These are phyloP conservation scores for Chaetodon trifasciatus DNA, from an alignment of 2,797 vertebrate species.

Conservation along the genomic window DNA sequence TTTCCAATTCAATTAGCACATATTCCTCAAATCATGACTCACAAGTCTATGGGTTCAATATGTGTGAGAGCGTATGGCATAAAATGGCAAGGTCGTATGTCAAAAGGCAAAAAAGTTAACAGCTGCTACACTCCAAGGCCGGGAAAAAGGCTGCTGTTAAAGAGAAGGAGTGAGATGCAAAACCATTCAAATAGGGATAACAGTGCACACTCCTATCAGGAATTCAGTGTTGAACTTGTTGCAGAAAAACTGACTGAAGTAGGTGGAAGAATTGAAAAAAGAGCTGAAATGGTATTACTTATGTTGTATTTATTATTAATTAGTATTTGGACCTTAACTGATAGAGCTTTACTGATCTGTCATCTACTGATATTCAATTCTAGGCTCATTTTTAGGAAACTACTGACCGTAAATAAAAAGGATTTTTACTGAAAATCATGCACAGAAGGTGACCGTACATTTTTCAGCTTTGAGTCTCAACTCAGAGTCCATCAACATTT, in stretches of 20 bases:
- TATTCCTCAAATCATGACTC: not conserved
- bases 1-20: not conserved
- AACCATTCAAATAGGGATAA: not conserved
- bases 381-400: no score
- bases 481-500: not conserved
- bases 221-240: not conserved
- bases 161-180: not conserved
- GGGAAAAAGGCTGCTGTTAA: not conserved
- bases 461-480: no score
- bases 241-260: not conserved
- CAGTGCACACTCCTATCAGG: not conserved
- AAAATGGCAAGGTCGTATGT: not conserved
- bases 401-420: no score
- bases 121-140: not conserved
- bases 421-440: no score
- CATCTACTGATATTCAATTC: no score
- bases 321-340: no score
- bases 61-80: not conserved
- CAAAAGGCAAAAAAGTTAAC: not conserved
- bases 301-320: no score
- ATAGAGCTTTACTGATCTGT: no score
- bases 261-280: not conserved
- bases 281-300: not conserved
- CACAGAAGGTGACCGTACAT: no score
- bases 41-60: not conserved